phyloP scores from a whole-genome alignment of 1,140 invertebrate species.

The Schlechtendalia chinensis region DNA sequence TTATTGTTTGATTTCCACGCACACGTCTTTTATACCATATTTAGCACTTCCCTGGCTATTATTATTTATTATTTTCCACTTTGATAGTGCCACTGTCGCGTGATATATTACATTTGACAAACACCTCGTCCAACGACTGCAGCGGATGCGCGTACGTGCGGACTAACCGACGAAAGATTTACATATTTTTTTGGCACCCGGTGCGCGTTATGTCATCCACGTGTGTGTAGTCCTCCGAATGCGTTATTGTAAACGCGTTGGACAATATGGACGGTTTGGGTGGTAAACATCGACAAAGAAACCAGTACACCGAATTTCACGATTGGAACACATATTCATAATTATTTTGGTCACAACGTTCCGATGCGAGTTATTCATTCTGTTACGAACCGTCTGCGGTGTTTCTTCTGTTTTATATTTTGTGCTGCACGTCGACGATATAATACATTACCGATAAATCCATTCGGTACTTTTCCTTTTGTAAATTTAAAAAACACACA shows the following conservation, averaged over 20 bases:
- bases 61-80: constrained; percentile 22
- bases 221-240: constrained; percentile 2
- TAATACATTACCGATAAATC: too few relatives aligned
- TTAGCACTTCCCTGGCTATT: constrained; percentile 40
- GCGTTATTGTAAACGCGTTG: neutral
- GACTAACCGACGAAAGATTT: constrained; percentile 16
- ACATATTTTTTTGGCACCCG: constrained; percentile 46
- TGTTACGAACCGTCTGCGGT: too few relatives aligned
- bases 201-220: neutral
- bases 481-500: too few relatives aligned
- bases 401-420: too few relatives aligned
- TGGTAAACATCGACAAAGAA: neutral
- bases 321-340: too few relatives aligned
- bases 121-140: neutral
- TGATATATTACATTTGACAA: constrained; percentile 32
- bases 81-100: neutral
- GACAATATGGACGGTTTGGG: neutral
- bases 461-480: too few relatives aligned
- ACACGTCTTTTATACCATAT: constrained; percentile 36
- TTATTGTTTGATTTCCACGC: constrained; percentile 31
- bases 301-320: neutral
- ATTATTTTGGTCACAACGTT: too few relatives aligned
- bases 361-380: too few relatives aligned
- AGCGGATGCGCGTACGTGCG: constrained; percentile 26
- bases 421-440: too few relatives aligned